Conservation (phyloP, 2,113 vertebrate genomes). For the Ictidomys tridecemlineatus region DNA sequence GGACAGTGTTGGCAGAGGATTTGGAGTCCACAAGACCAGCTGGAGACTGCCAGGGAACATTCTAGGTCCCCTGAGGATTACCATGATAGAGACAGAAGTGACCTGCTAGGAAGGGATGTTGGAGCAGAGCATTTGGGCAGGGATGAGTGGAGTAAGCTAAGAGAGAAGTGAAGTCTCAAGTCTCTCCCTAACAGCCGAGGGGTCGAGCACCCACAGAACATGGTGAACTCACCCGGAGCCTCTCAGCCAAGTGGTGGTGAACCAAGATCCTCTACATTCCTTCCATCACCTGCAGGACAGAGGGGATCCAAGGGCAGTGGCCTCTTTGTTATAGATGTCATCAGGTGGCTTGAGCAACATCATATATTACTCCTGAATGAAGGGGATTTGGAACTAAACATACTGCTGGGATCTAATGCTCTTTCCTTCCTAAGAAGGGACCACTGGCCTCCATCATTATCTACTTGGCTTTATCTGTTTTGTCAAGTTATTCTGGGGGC, state of each 20-base stretch:
- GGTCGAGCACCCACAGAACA: neutral
- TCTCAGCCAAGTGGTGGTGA: neutral
- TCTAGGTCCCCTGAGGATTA: neutral
- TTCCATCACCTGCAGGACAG: neutral
- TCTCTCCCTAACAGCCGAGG: neutral
- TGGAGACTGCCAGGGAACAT: neutral
- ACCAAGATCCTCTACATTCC: neutral
- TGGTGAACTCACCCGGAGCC: neutral
- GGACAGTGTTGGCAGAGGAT: neutral
- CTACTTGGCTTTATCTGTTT: neutral
- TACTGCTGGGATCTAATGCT: neutral
- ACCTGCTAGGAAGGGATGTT: neutral
- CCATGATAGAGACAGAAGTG: neutral
- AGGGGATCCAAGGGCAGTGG: neutral
- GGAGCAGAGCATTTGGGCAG: neutral
- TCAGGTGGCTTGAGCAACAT: neutral
- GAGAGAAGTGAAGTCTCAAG: neutral
- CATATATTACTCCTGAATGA: neutral
- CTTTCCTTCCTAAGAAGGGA: neutral
- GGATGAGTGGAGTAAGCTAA: neutral
- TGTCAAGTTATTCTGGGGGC: neutral
- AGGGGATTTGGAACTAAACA: neutral
- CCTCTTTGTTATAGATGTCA: neutral
- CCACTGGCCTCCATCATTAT: neutral
- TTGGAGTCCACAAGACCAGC: neutral